Conservation (phyloP, 2,113 vertebrate species). For the Saguinus midas region DNA sequence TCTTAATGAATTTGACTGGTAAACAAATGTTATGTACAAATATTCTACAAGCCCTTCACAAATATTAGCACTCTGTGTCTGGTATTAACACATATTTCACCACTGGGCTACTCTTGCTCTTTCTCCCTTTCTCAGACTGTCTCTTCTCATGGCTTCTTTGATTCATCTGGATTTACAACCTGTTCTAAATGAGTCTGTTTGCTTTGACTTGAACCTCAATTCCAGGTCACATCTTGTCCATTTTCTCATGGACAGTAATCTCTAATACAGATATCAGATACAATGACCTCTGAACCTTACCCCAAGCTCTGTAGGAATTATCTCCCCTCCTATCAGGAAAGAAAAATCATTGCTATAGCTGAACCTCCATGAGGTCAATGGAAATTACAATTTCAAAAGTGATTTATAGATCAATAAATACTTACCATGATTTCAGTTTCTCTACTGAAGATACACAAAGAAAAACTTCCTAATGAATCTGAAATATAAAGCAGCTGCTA, state of each 20-base stretch:
- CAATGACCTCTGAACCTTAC: not conserved
- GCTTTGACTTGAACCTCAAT: not conserved
- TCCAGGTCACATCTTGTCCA: not conserved
- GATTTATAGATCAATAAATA: constrained; percentile 4
- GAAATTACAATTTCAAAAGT: constrained; percentile 11
- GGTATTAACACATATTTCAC: not conserved
- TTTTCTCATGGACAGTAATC: not conserved
- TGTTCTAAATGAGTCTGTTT: not conserved
- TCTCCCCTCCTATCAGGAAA: not conserved
- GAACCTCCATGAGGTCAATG: not conserved
- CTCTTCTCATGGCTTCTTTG: not conserved
- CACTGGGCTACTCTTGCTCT: not conserved
- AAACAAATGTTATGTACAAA: not conserved
- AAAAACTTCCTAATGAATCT: not conserved
- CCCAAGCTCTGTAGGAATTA: not conserved
- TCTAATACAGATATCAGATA: not conserved
- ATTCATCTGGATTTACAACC: not conserved
- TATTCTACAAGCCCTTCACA: not conserved
- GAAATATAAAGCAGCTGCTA: constrained; percentile 22
- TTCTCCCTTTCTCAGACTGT: not conserved
- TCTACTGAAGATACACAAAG: not conserved
- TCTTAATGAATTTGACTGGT: not conserved
- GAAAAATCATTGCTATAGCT: not conserved
- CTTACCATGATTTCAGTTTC: constrained; percentile 1
- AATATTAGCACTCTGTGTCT: not conserved